Evolutionary conservation across 2,113 vertebrate species (phyloP).

Genomic region (Diphyllodes magnificus): DNA sequence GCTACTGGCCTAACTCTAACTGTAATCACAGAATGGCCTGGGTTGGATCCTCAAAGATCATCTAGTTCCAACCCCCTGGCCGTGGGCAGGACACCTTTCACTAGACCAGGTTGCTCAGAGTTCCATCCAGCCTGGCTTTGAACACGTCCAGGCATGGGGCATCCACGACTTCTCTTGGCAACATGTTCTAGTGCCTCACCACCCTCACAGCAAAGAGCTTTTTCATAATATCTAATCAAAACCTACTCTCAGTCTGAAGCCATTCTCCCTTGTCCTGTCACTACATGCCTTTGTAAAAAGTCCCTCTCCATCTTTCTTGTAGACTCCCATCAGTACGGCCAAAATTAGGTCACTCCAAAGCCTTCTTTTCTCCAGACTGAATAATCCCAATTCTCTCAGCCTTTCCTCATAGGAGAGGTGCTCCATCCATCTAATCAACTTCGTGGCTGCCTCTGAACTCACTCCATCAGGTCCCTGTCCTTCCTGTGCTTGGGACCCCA

Average conservation of each 20-base stretch:
- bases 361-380: not conserved
- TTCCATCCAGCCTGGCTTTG: not conserved
- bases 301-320: not conserved
- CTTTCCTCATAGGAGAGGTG: not conserved
- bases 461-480: rapidly evolving
- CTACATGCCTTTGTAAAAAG: not conserved
- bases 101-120: not conserved
- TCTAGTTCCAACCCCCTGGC: not conserved
- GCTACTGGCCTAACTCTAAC: not conserved
- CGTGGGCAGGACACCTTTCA: not conserved
- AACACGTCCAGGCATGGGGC: not conserved
- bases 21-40: not conserved
- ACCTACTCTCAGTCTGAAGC: not conserved
- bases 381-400: not conserved
- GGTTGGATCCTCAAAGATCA: not conserved
- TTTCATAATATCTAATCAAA: not conserved
- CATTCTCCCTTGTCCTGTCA: not conserved
- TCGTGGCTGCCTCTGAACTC: not conserved
- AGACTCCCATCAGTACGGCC: not conserved
- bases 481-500: not conserved
- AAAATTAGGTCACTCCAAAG: not conserved
- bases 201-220: not conserved
- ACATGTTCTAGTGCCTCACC: not conserved
- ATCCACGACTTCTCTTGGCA: not conserved
- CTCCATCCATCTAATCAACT: not conserved